These are phyloP conservation scores for Corythoichthys haematopterus DNA, from an alignment of 2,113 vertebrate genomes.

Conservation along the genomic window DNA sequence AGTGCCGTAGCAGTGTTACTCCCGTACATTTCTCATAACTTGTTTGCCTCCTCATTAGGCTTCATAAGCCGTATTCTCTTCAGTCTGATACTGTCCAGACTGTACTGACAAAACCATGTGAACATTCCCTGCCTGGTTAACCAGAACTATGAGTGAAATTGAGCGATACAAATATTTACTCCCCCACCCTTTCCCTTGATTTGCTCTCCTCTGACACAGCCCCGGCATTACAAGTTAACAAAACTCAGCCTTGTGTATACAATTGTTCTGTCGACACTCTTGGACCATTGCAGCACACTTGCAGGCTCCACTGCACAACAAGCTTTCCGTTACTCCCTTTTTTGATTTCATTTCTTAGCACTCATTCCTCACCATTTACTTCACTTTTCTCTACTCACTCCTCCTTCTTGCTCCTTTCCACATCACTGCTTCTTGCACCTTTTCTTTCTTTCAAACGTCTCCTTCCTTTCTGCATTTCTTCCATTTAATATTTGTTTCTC, in stretches of 20 bases:
- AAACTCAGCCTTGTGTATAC: constrained; percentile 75
- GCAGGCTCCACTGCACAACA: constrained; percentile 67
- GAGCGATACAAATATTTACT: constrained; percentile 46
- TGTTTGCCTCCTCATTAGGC: constrained; percentile 24
- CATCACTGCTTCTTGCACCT: neutral
- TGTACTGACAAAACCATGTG: constrained; percentile 67
- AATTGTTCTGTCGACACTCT: constrained; percentile 71
- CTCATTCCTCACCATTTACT: constrained; percentile 13
- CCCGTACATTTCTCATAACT: neutral
- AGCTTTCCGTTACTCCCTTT: constrained; percentile 25
- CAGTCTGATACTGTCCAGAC: constrained; percentile 58
- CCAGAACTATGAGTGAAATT: constrained; percentile 67
- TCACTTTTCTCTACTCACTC: constrained; percentile 3
- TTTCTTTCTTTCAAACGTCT: neutral
- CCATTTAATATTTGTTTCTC: neutral
- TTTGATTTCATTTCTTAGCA: constrained; percentile 4
- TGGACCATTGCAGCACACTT: constrained; percentile 71
- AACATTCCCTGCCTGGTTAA: constrained; percentile 70
- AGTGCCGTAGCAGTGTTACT: neutral
- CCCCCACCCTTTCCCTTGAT: constrained; percentile 31
- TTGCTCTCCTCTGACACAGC: constrained; percentile 43
- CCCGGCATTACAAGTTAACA: constrained; percentile 70
- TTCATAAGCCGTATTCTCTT: constrained; percentile 51
- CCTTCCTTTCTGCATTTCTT: neutral
- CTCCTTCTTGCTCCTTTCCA: constrained; percentile 8